Percentiles rank a stretch among this genome's conserved stretches.
Conservation (phyloP, 2,888 invertebrate genomes). For the Chloromyia formosa region DNA sequence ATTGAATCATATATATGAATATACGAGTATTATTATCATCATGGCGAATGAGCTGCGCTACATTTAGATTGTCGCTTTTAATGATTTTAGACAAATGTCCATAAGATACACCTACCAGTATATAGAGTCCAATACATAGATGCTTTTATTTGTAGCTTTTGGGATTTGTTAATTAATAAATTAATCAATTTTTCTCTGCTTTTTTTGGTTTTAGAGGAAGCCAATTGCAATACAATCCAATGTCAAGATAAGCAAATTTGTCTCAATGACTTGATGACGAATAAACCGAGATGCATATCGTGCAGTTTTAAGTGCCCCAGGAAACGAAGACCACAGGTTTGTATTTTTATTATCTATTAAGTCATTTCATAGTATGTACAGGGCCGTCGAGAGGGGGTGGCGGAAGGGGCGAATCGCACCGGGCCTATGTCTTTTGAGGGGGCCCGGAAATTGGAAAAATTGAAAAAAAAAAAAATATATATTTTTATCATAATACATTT, state of each 20-base stretch:
- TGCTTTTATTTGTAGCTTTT: not conserved
- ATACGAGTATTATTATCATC: slow-evolving; percentile 22
- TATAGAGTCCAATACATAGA: not conserved
- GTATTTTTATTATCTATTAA: not conserved
- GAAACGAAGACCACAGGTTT: slow-evolving; percentile 54
- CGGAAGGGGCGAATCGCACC: too few species aligned
- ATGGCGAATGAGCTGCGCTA: not conserved
- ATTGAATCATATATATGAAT: not conserved
- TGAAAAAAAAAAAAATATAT: not conserved
- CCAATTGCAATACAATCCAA: slow-evolving; percentile 72
- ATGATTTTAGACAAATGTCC: not conserved
- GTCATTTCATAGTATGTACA: not conserved
- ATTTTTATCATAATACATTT: not conserved
- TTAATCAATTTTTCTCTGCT: too few species aligned
- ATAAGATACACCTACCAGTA: not conserved
- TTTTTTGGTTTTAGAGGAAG: slow-evolving; percentile 67
- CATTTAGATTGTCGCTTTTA: too few species aligned
- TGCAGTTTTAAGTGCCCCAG: slow-evolving; percentile 72
- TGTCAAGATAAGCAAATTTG: slow-evolving; percentile 76
- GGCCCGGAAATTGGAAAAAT: too few species aligned
- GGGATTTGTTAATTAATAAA: too few species aligned
- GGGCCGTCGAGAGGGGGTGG: too few species aligned
- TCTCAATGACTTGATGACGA: slow-evolving; percentile 71
- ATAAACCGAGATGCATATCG: slow-evolving; percentile 76
- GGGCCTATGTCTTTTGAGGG: too few species aligned